Conservation (phyloP, 2,113 vertebrate species). For the Macroglossus sobrinus region DNA sequence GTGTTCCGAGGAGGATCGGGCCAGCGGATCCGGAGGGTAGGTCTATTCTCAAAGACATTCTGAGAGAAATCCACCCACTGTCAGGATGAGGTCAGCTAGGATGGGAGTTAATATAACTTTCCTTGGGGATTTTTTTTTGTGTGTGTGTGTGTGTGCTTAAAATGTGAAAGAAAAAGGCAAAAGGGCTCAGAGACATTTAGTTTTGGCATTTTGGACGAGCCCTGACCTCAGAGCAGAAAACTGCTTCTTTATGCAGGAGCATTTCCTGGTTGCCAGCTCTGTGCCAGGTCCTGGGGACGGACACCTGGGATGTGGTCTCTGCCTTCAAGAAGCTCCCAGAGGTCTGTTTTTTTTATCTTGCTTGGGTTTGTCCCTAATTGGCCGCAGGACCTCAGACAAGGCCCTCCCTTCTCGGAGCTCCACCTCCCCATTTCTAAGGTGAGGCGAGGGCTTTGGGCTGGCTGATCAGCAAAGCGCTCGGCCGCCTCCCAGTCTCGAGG, state of each 20-base stretch:
- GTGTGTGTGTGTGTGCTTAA: background rate
- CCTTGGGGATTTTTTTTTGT: background rate
- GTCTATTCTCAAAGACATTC: background rate
- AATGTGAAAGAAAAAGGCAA: background rate
- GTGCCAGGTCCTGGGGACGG: background rate
- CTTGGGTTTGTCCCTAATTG: background rate
- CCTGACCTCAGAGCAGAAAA: background rate
- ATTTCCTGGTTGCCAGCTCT: background rate
- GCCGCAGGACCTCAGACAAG: background rate
- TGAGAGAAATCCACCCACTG: background rate
- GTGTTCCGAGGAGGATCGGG: background rate
- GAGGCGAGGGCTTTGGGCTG: background rate
- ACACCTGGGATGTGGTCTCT: background rate
- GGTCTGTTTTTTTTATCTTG: background rate
- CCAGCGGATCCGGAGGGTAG: background rate
- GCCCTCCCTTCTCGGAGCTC: background rate
- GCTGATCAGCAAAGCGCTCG: background rate
- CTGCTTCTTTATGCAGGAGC: background rate
- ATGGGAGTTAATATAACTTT: background rate
- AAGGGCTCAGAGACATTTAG: background rate
- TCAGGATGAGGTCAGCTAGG: background rate
- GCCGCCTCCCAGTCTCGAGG: background rate
- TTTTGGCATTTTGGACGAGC: background rate
- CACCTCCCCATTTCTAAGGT: background rate
- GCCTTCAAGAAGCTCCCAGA: background rate